Evolutionary conservation across 2,888 invertebrate species (phyloP).

Genomic region (Hirtodrosophila duncani): DNA sequence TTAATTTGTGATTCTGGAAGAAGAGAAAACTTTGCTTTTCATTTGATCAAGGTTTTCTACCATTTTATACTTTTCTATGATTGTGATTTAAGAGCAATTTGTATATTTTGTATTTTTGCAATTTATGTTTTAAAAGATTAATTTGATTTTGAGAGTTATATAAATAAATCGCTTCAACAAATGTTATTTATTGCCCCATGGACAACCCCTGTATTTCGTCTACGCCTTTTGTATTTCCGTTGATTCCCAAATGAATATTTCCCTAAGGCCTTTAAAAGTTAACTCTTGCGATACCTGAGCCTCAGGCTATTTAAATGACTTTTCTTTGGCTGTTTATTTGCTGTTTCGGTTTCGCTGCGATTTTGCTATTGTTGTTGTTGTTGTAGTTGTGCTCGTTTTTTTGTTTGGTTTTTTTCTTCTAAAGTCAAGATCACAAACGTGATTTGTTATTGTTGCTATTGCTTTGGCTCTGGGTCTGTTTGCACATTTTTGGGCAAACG

Average conservation of each 20-base stretch:
- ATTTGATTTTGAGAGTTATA: no score
- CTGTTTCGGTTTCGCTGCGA: constrained; percentile 36
- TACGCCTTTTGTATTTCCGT: no score
- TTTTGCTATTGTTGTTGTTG: constrained; percentile 27
- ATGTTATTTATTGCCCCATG: no score
- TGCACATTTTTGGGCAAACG: constrained; percentile 61
- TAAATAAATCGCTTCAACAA: no score
- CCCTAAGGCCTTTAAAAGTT: constrained; percentile 4
- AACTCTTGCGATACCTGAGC: constrained; percentile 12
- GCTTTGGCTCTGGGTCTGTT: constrained; percentile 35
- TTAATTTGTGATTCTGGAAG: no score
- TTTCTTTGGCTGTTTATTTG: constrained; percentile 49
- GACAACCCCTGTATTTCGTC: no score
- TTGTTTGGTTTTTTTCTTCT: constrained; percentile 41
- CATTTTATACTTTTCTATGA: no score
- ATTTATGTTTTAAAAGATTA: no score
- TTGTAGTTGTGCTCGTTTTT: constrained; percentile 24
- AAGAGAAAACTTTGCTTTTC: no score
- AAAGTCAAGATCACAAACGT: constrained; percentile 71
- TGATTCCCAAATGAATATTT: constrained; percentile 8
- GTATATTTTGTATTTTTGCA: no score
- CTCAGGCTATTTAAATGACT: constrained; percentile 58
- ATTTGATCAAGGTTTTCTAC: no score
- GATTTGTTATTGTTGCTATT: constrained; percentile 52
- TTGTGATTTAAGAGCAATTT: no score